Conservation (phyloP, 2,888 invertebrate genomes). For the Mythimna vitellina region DNA sequence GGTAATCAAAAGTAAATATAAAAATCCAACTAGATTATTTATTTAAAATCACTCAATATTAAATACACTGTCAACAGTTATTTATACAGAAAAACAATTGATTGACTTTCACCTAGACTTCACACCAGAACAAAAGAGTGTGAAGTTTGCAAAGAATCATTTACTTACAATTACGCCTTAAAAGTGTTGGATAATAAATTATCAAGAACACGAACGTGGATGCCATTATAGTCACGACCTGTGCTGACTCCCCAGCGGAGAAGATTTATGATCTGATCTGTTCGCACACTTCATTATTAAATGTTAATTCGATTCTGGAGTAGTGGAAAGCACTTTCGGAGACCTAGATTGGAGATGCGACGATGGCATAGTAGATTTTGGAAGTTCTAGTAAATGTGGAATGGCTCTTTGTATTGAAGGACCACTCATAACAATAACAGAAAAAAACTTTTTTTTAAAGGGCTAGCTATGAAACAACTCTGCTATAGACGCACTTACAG, state of each 20-base stretch:
- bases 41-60: neutral
- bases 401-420: neutral
- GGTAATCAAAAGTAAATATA: neutral
- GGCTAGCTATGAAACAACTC: neutral
- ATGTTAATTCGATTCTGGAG: conserved; percentile 57
- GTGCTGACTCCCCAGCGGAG: conserved; percentile 79
- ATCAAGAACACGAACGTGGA: conserved; percentile 69
- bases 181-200: conserved; percentile 78
- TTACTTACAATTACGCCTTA: conserved; percentile 72
- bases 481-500: neutral
- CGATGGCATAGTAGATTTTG: conserved; percentile 1
- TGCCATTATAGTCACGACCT: conserved; percentile 85
- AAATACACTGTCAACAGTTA: neutral
- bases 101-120: too few relatives aligned
- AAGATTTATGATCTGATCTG: conserved; percentile 80
- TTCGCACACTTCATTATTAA: conserved; percentile 59
- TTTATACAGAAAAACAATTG: conserved; percentile 16
- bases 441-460: neutral
- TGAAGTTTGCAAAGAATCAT: conserved; percentile 64
- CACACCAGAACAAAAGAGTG: conserved; percentile 52
- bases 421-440: neutral
- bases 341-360: conserved; percentile 14
- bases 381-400: neutral
- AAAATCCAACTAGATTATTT: neutral
- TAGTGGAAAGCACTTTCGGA: conserved; percentile 28